Percentiles rank a stretch among this genome's conserved stretches.
These are phyloP conservation scores for Rhyacophila brunnea DNA, from an alignment of 1,140 invertebrate genomes.

Conservation along the genomic window DNA sequence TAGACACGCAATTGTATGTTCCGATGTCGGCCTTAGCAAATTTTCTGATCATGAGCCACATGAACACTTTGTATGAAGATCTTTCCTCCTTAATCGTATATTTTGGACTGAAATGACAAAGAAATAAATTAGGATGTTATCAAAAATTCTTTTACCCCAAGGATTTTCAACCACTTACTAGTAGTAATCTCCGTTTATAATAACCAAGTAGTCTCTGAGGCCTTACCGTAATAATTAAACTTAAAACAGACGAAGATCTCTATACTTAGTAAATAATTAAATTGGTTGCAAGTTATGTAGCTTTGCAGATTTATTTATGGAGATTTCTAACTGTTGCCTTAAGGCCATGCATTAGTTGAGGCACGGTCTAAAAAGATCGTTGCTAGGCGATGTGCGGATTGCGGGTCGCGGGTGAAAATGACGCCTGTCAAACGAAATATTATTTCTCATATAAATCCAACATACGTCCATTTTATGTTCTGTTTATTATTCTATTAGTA, in stretches of 20 bases:
- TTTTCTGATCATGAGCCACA: slow-evolving; percentile 78
- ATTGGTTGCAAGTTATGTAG: neutral
- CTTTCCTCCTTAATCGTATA: slow-evolving; percentile 78
- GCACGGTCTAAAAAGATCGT: too few species aligned
- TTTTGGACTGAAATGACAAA: slow-evolving; percentile 64
- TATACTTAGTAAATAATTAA: neutral
- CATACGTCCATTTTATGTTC: too few species aligned
- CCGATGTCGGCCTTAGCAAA: slow-evolving; percentile 80
- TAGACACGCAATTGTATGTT: slow-evolving; percentile 87
- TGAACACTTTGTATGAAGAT: slow-evolving; percentile 77
- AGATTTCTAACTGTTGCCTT: too few species aligned
- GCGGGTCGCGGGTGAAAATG: too few species aligned
- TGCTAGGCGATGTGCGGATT: too few species aligned
- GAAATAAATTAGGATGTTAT: slow-evolving; percentile 9
- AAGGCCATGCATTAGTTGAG: too few species aligned
- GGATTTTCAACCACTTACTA: neutral
- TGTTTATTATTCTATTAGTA: too few species aligned
- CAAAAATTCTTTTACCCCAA: too few species aligned
- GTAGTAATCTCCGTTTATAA: neutral
- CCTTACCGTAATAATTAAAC: neutral
- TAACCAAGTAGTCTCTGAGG: slow-evolving; percentile 6
- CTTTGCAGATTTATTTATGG: too few species aligned
- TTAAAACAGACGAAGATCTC: neutral
- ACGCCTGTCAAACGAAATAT: too few species aligned
- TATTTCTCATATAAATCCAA: too few species aligned